Percentiles rank a stretch among this genome's conserved stretches.
These are phyloP conservation scores for Melanostoma scalare DNA, from an alignment of 2,888 invertebrate species.

Conservation along the genomic window DNA sequence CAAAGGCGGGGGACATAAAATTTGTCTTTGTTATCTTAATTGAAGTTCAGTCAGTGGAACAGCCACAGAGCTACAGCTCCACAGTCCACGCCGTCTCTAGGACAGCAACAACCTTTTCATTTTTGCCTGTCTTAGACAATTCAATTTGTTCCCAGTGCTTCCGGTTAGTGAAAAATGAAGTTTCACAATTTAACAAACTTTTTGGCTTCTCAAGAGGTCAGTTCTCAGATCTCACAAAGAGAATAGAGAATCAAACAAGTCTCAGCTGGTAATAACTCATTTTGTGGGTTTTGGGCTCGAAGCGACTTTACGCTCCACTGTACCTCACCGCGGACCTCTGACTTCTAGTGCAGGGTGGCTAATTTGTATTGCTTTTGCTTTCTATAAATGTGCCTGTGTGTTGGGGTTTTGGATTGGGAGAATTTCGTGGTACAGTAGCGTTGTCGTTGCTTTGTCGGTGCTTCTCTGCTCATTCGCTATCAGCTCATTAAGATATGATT, in stretches of 20 bases:
- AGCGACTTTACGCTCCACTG: slow-evolving; percentile 59
- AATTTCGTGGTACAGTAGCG: slow-evolving; percentile 43
- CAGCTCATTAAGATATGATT: slow-evolving; percentile 71
- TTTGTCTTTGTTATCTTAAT: slow-evolving; percentile 71
- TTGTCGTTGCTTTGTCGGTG: slow-evolving; percentile 54
- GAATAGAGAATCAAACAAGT: not conserved
- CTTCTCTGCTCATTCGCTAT: slow-evolving; percentile 42
- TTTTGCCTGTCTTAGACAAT: slow-evolving; percentile 31
- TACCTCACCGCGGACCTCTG: slow-evolving; percentile 33
- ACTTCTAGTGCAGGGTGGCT: slow-evolving; percentile 47
- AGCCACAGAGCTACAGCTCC: slow-evolving; percentile 13
- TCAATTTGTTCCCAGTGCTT: slow-evolving; percentile 61
- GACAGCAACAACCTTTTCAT: not conserved
- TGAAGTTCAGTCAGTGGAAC: slow-evolving; percentile 48
- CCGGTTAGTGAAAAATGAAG: slow-evolving; percentile 30
- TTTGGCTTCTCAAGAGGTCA: slow-evolving; percentile 21
- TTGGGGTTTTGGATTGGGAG: not conserved
- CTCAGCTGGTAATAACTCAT: slow-evolving; percentile 57
- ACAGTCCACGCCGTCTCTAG: not conserved
- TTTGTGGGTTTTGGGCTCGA: slow-evolving; percentile 8
- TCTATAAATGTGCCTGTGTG: slow-evolving; percentile 1
- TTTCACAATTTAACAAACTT: not conserved
- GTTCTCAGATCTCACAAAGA: slow-evolving; percentile 11
- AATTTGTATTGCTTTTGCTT: slow-evolving; percentile 41
- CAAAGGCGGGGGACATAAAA: slow-evolving; percentile 25